These are phyloP conservation scores for Parnassius orleans DNA, from an alignment of 2,888 invertebrate genomes.

Conservation along the genomic window DNA sequence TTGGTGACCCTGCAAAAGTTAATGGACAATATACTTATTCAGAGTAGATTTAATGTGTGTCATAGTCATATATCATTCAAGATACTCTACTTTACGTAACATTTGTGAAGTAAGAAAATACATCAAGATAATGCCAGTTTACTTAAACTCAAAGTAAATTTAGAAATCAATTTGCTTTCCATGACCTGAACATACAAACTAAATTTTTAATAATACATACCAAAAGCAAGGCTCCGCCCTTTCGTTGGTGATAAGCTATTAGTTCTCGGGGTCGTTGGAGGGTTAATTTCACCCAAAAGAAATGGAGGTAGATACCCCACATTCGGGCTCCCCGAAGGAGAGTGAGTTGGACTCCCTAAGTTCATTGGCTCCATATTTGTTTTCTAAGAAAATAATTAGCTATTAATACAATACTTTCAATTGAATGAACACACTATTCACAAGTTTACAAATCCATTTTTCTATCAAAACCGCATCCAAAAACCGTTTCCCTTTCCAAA, in stretches of 20 bases:
- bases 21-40: background rate
- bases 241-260: slow-evolving; percentile 83
- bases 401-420: too few relatives aligned
- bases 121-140: too few relatives aligned
- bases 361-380: slow-evolving; percentile 90
- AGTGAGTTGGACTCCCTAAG: slow-evolving; percentile 88
- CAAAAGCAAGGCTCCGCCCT: slow-evolving; percentile 78
- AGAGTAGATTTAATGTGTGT: background rate
- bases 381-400: background rate
- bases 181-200: background rate
- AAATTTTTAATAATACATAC: slow-evolving; percentile 56
- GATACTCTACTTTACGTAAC: too few relatives aligned
- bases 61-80: background rate
- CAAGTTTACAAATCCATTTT: slow-evolving; percentile 5
- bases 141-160: background rate
- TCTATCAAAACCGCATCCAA: background rate
- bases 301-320: slow-evolving; percentile 89
- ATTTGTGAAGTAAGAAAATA: too few relatives aligned
- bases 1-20: slow-evolving; percentile 62
- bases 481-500: slow-evolving; percentile 14
- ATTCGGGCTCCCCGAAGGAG: slow-evolving; percentile 84
- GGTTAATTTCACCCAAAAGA: slow-evolving; percentile 86
- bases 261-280: slow-evolving; percentile 77
- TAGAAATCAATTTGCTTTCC: background rate
- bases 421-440: background rate